These are phyloP conservation scores for Rambutsinella grinnellia DNA, from an alignment of 2,888 invertebrate genomes.

Conservation along the genomic window DNA sequence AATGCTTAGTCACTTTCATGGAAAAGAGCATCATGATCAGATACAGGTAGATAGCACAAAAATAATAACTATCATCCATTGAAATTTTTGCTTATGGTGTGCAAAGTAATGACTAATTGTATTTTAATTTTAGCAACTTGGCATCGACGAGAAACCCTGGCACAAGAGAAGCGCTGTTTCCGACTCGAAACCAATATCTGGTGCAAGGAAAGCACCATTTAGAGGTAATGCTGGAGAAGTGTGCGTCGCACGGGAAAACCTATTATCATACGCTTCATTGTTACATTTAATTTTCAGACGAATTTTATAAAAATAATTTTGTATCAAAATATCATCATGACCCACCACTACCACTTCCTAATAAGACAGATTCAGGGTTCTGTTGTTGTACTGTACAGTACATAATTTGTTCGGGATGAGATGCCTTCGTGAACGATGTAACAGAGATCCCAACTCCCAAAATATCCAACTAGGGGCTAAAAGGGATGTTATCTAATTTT, in stretches of 20 bases:
- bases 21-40: conserved; percentile 80
- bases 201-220: conserved; percentile 64
- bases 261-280: conserved; percentile 45
- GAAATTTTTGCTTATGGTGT: not conserved
- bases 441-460: conserved; percentile 50
- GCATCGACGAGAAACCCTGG: conserved; percentile 82
- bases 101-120: conserved; percentile 54
- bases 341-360: conserved; percentile 49
- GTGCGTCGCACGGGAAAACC: conserved; percentile 13
- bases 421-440: conserved; percentile 50
- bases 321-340: conserved; percentile 46
- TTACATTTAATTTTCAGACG: conserved; percentile 46
- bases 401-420: conserved; percentile 55
- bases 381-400: conserved; percentile 32
- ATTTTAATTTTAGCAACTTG: conserved; percentile 71
- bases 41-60: conserved; percentile 65
- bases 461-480: not conserved
- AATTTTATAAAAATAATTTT: conserved; percentile 34
- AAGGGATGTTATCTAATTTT: not conserved
- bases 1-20: conserved; percentile 86
- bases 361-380: conserved; percentile 51
- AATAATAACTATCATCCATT: not conserved
- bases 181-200: conserved; percentile 67
- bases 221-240: conserved; percentile 62
- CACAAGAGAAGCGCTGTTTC: conserved; percentile 75